Base-by-base conservation (phyloP, 2,888 invertebrate species). In the Parelbella ahira region DNA sequence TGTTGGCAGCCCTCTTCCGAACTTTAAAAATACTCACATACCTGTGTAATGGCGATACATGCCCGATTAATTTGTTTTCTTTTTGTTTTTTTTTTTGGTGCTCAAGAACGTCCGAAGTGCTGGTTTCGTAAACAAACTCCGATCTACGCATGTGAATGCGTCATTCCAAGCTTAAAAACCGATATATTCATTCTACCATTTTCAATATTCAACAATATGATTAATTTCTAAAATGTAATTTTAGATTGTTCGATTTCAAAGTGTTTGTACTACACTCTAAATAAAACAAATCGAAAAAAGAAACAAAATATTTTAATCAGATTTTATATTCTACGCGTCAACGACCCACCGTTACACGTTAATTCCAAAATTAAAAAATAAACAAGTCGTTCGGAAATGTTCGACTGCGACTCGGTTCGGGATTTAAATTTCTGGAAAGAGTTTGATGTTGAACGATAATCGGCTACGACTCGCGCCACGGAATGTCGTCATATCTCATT, bases 351-450 rank as follows among this genome's bases (percentile, higher is more conserved):
- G 67, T 68, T 69, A 72, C 67, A 73, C n/a, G n/a, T 75, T 72
- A 72, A 69, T 78, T 79, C 72, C 64, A 72, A 71, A 76, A 74
- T 77, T 76, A 75, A 80, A 67, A 65, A 66, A 74, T 79, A 76
- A 68, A 67, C 66, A 71, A n/a, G 71, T 54, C 66, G 69, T 75
- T 73, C 63, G 56, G 71, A 71, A 64, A 69, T 70, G 73, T 80
- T 74, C 74, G 32, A n/a, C 72, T 80, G 74, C 81, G 79, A 76
- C 72, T 72, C 63, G 62, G 65, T 77, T 77, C 79, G 68, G 77
- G 79, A 82, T 81, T 80, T 81, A 80, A 74, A 77, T 75, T 80
- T 79, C 78, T 79, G 74, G 72, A 78, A 83, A 81, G 74, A 79
- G 79, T 81, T 79, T 73, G 77, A 75, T 73, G 75, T 73, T 71